Conservation (phyloP, 1,140 invertebrate genomes). For the Ceratina japonica region DNA sequence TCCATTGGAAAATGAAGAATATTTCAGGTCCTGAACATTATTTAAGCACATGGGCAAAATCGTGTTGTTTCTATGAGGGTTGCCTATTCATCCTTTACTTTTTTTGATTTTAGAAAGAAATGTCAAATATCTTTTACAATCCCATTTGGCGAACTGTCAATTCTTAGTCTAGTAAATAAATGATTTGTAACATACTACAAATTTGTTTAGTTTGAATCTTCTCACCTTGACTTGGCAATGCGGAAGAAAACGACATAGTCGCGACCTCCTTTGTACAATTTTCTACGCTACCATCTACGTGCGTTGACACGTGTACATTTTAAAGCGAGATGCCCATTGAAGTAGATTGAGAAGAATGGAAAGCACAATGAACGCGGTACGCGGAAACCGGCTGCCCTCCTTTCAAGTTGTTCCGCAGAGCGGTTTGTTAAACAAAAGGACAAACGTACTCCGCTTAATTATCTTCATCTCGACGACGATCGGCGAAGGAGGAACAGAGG, state of each 20-base stretch:
- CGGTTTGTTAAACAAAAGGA: slow-evolving; percentile 12
- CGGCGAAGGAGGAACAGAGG: not conserved
- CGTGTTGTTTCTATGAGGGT: no score
- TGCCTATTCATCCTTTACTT: no score
- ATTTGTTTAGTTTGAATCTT: not conserved
- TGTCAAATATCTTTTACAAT: no score
- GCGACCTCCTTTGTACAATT: not conserved
- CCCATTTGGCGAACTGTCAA: no score
- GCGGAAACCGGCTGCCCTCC: not conserved
- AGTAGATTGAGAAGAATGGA: slow-evolving; percentile 1
- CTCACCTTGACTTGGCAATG: not conserved
- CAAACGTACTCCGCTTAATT: slow-evolving; percentile 39
- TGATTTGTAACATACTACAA: not conserved
- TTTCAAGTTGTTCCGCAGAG: not conserved
- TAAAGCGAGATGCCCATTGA: no score
- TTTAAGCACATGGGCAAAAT: no score
- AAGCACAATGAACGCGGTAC: slow-evolving; percentile 23
- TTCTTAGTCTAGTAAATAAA: no score
- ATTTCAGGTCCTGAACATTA: no score
- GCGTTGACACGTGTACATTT: no score
- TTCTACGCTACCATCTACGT: not conserved
- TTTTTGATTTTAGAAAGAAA: no score
- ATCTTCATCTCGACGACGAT: not conserved
- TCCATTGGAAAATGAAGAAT: no score
- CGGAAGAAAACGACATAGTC: not conserved